Evolutionary conservation across 1,140 invertebrate genomes (phyloP).

Genomic region (Psilanteris sp.): DNA sequence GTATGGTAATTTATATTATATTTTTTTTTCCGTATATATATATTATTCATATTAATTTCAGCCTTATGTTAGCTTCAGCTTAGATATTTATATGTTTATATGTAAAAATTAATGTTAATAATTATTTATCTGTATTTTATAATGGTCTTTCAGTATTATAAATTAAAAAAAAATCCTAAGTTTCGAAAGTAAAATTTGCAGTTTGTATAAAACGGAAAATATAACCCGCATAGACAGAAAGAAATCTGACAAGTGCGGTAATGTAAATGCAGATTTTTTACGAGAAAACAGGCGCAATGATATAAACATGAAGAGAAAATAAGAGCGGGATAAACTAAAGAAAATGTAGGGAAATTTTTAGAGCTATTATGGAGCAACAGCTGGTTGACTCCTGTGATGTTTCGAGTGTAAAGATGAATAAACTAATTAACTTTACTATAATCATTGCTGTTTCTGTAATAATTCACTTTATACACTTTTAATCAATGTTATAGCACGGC

Average conservation of each 20-base stretch:
- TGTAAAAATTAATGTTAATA: background rate
- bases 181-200: constrained; percentile 38
- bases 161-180: constrained; percentile 51
- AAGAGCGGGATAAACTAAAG: constrained; percentile 15
- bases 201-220: constrained; percentile 40
- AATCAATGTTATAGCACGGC: no score
- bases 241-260: constrained; percentile 26
- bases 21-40: no score
- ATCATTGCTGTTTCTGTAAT: constrained; percentile 3
- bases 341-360: constrained; percentile 35
- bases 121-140: constrained; percentile 29
- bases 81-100: no score
- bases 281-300: constrained; percentile 14
- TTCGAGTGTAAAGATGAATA: constrained; percentile 37
- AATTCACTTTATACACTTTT: constrained; percentile 3
- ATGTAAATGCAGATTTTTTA: constrained; percentile 38
- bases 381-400: constrained; percentile 54
- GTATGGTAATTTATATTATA: no score
- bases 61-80: no score
- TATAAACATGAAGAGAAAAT: background rate
- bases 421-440: constrained; percentile 37
- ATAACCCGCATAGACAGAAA: constrained; percentile 39
- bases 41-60: no score
- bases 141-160: constrained; percentile 23
- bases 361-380: constrained; percentile 46